Percentiles rank a stretch among this genome's conserved stretches.
Conservation (phyloP, 1,140 invertebrate species). For the Drosophila pseudoananassae region DNA sequence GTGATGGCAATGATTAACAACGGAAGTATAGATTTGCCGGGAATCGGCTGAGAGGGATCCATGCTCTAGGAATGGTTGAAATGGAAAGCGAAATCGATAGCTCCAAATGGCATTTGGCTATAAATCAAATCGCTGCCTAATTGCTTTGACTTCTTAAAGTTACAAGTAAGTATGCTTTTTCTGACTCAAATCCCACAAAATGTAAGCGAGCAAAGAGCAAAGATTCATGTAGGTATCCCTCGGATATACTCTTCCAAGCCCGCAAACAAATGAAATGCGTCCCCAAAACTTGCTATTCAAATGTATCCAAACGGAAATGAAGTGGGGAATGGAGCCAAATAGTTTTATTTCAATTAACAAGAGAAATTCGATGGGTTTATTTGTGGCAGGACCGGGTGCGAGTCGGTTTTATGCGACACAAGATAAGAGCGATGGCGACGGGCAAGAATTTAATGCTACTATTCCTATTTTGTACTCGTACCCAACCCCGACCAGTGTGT, state of each 20-base stretch:
- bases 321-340: conserved; percentile 40
- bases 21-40: conserved; percentile 82
- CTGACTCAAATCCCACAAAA: too few relatives aligned
- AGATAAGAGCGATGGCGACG: conserved; percentile 78
- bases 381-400: conserved; percentile 48
- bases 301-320: background rate
- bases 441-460: conserved; percentile 64
- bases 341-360: conserved; percentile 82
- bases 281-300: background rate
- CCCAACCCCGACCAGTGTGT: conserved; percentile 31
- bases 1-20: conserved; percentile 84
- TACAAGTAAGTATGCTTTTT: background rate
- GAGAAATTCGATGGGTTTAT: conserved; percentile 82
- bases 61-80: background rate
- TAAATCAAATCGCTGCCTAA: conserved; percentile 71
- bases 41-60: background rate
- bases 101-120: conserved; percentile 77
- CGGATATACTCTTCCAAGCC: too few relatives aligned
- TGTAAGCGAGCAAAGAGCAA: too few relatives aligned
- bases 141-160: conserved; percentile 15
- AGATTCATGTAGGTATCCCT: too few relatives aligned
- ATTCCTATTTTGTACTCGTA: conserved; percentile 7
- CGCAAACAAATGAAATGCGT: conserved; percentile 17
- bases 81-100: conserved; percentile 56
- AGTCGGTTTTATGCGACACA: conserved; percentile 72